Evolutionary conservation across 1,140 invertebrate species (phyloP).

Genomic region (Camponotus floridanus): DNA sequence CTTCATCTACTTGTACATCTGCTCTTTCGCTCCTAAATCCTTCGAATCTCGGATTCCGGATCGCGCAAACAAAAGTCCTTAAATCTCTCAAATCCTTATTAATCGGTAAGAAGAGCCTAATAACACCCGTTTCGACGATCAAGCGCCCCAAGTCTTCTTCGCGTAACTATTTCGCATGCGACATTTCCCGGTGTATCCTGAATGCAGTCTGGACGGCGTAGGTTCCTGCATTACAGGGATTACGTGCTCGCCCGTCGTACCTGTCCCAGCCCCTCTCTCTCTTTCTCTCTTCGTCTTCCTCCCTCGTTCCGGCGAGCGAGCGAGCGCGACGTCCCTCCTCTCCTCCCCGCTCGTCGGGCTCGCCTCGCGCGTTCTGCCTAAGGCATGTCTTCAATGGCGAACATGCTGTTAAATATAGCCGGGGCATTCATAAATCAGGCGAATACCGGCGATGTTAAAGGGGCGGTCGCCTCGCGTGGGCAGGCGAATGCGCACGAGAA

Average conservation of each 20-base stretch:
- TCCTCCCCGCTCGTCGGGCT: constrained; percentile 48
- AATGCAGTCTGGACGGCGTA: constrained; percentile 43
- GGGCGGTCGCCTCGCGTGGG: constrained; percentile 78
- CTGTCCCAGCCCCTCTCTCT: constrained; percentile 60
- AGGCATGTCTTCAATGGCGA: constrained; percentile 79
- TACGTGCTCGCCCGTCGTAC: constrained; percentile 66
- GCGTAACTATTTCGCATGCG: constrained; percentile 7
- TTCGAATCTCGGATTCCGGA: not conserved
- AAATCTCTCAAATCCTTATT: not conserved
- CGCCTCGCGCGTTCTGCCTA: constrained; percentile 70
- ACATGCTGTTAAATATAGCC: constrained; percentile 80
- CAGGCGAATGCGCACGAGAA: constrained; percentile 69
- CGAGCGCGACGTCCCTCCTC: constrained; percentile 66
- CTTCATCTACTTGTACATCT: not conserved
- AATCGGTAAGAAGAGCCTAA: constrained; percentile 10
- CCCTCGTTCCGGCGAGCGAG: constrained; percentile 34
- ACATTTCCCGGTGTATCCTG: constrained; percentile 55
- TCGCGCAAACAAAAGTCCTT: not conserved
- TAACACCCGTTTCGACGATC: constrained; percentile 32
- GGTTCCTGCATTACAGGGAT: constrained; percentile 70
- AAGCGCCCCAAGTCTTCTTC: not conserved
- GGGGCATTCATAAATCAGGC: constrained; percentile 79
- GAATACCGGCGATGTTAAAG: constrained; percentile 79
- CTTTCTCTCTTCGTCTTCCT: not conserved
- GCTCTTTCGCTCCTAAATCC: not conserved